Evolutionary conservation across 1,140 invertebrate genomes (phyloP).

Genomic region (Ctenoplectra terminalis): DNA sequence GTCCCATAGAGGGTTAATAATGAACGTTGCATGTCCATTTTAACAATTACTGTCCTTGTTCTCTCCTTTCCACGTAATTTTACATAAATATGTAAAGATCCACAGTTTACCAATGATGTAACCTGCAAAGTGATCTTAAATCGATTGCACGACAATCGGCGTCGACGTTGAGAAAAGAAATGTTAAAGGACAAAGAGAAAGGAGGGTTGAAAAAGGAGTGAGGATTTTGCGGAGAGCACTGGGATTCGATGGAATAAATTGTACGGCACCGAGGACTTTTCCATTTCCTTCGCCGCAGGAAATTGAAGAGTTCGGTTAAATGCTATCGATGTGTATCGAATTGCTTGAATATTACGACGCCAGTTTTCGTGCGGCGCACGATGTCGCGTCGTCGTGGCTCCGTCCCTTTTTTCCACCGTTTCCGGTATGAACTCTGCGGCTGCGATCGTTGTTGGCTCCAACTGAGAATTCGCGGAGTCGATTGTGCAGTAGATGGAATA

Average conservation of each 20-base stretch:
- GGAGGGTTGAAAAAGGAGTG: slow-evolving; percentile 33
- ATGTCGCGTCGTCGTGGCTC: background rate
- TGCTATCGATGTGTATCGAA: slow-evolving; percentile 61
- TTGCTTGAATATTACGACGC: slow-evolving; percentile 57
- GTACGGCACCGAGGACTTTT: slow-evolving; percentile 50
- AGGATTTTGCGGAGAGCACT: slow-evolving; percentile 32
- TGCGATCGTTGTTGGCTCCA: background rate
- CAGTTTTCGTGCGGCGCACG: slow-evolving; percentile 29
- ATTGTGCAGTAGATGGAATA: background rate
- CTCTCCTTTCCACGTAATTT: no score
- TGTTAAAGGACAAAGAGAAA: background rate
- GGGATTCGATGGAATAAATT: slow-evolving; percentile 60
- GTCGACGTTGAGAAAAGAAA: background rate
- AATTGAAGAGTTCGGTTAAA: slow-evolving; percentile 57
- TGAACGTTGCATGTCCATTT: no score
- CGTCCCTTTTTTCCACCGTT: background rate
- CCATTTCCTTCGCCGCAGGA: slow-evolving; percentile 60
- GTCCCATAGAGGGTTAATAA: no score
- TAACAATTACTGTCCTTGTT: no score
- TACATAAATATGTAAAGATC: no score
- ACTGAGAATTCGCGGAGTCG: background rate
- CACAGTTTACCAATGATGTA: no score
- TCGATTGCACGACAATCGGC: slow-evolving; percentile 2
- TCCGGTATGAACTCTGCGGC: background rate
- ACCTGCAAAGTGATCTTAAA: no score